phyloP scores from a whole-genome alignment of 53 echinoderm and acorn worm species.

The Temnopleurus reevesii region DNA sequence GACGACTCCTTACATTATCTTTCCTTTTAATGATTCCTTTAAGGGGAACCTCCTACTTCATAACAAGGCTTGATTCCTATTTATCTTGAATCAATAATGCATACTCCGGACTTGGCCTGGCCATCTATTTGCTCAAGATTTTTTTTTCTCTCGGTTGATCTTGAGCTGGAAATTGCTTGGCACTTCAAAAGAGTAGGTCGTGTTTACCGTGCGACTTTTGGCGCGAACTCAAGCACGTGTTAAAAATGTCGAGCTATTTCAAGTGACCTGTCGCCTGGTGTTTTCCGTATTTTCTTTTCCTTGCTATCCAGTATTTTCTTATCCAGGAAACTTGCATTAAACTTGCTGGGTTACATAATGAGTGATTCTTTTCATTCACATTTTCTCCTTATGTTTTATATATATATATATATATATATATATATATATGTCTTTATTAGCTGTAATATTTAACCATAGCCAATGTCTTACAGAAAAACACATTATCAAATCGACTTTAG shows the following conservation, averaged over 20 bases:
- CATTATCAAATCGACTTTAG: too few relatives aligned
- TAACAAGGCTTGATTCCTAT: constrained; percentile 18
- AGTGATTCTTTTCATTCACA: too few relatives aligned
- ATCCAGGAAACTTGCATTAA: too few relatives aligned
- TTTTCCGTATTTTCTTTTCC: background rate
- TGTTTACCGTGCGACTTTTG: constrained; percentile 34
- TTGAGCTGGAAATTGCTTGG: constrained; percentile 20
- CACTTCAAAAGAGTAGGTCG: background rate
- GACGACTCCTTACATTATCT: background rate
- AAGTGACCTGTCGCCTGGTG: constrained; percentile 23
- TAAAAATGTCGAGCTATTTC: constrained; percentile 32
- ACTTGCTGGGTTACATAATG: background rate
- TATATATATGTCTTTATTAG: too few relatives aligned
- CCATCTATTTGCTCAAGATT: constrained; percentile 41
- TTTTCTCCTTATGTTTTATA: too few relatives aligned
- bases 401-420: too few relatives aligned
- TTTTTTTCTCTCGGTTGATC: background rate
- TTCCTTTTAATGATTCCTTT: background rate
- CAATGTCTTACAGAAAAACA: too few relatives aligned
- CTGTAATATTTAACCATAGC: too few relatives aligned
- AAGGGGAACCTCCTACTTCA: background rate
- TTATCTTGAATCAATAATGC: constrained; percentile 58
- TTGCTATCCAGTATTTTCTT: background rate
- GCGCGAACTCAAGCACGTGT: constrained; percentile 49
- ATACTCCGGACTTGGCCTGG: background rate